Percentiles rank a stretch among this genome's conserved stretches.
These are phyloP conservation scores for Drosophila kurseongensis DNA, from an alignment of 1,140 invertebrate species.

Conservation along the genomic window DNA sequence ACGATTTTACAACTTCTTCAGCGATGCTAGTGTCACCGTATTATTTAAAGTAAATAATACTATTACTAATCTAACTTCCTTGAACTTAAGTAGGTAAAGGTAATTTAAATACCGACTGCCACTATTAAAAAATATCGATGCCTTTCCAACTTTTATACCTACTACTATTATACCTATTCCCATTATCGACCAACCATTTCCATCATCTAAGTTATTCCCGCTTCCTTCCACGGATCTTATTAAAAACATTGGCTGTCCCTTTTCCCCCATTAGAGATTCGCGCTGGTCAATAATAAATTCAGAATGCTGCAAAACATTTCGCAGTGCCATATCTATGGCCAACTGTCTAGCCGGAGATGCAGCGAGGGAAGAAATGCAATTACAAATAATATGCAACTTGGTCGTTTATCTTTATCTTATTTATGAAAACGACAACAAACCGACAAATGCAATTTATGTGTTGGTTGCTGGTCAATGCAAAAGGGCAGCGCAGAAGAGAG, in stretches of 20 bases:
- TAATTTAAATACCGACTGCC: no score
- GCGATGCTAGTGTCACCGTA: no score
- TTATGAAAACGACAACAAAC: constrained; percentile 84
- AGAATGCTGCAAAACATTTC: constrained; percentile 68
- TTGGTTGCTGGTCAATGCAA: constrained; percentile 78
- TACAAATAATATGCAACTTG: constrained; percentile 84
- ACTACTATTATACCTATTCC: not conserved
- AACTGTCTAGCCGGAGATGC: constrained; percentile 49
- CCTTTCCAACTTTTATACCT: not conserved
- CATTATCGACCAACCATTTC: constrained; percentile 18
- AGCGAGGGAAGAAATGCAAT: constrained; percentile 76
- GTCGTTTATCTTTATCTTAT: constrained; percentile 84
- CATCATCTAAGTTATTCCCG: constrained; percentile 3
- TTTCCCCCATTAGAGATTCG: constrained; percentile 51
- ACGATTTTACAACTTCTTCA: no score
- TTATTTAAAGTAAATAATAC: no score
- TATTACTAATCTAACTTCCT: no score
- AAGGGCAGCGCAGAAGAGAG: constrained; percentile 32
- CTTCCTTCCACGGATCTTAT: constrained; percentile 36
- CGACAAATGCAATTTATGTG: constrained; percentile 85
- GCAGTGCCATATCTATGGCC: constrained; percentile 68
- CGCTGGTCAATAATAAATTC: constrained; percentile 60
- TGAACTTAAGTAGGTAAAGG: no score
- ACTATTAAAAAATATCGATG: not conserved
- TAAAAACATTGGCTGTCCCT: constrained; percentile 33